Evolutionary conservation across 2,113 vertebrate genomes (phyloP).

Genomic region (Trachemys scripta): DNA sequence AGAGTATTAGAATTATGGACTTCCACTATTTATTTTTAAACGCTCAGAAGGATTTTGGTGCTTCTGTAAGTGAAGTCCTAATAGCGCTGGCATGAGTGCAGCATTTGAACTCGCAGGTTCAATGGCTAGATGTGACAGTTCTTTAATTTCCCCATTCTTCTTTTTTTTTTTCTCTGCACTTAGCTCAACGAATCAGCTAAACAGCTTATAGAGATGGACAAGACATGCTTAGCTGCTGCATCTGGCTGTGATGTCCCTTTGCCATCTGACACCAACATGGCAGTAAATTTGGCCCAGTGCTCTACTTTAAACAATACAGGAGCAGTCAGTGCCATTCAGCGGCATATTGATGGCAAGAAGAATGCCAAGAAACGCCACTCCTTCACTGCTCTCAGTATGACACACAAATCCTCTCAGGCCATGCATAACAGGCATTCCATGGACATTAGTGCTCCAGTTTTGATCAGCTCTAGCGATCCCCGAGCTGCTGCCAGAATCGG

Average conservation of each 20-base stretch:
- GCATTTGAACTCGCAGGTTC: neutral
- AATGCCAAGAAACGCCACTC: slow-evolving; percentile 98
- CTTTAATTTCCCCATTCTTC: neutral
- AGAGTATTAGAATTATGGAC: neutral
- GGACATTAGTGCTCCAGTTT: slow-evolving; percentile 97
- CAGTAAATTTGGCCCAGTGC: slow-evolving; percentile 61
- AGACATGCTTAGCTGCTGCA: slow-evolving; percentile 76
- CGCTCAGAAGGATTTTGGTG: neutral
- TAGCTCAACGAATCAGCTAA: slow-evolving; percentile 97
- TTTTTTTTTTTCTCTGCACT: neutral
- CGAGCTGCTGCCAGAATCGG: slow-evolving; percentile 93
- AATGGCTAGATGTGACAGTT: neutral
- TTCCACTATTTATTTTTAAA: neutral
- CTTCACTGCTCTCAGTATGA: slow-evolving; percentile 95
- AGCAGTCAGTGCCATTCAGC: slow-evolving; percentile 82
- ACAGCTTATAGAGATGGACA: slow-evolving; percentile 97
- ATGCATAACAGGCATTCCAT: slow-evolving; percentile 96
- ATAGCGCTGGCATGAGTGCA: neutral
- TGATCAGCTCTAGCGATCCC: slow-evolving; percentile 97
- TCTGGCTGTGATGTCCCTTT: slow-evolving; percentile 82
- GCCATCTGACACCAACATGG: slow-evolving; percentile 72
- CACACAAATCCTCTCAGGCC: slow-evolving; percentile 91
- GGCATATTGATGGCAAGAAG: slow-evolving; percentile 92
- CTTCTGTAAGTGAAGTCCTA: neutral
- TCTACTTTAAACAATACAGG: slow-evolving; percentile 79